phyloP scores from a whole-genome alignment of 2,113 vertebrate genomes.

The Aix galericulata region DNA sequence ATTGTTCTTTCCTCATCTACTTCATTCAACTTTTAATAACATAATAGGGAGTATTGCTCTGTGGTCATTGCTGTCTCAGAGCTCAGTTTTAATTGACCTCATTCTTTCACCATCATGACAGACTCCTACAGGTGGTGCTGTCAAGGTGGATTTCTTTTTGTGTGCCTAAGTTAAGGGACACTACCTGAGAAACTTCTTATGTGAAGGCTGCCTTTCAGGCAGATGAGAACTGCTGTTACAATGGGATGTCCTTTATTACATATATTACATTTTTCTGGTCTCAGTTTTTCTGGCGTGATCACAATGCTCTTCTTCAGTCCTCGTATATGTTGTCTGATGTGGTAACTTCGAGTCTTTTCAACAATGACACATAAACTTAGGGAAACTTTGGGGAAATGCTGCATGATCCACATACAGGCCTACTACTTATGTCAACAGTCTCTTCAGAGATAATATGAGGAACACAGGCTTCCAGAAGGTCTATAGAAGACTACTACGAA shows the following conservation, averaged over 20 bases:
- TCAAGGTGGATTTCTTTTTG: not conserved
- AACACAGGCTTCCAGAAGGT: not conserved
- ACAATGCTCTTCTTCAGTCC: not conserved
- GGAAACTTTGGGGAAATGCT: not conserved
- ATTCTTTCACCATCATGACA: not conserved
- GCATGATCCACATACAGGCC: not conserved
- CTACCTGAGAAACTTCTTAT: not conserved
- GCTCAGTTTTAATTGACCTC: not conserved
- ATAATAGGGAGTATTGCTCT: not conserved
- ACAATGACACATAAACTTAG: not conserved
- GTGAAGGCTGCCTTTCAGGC: not conserved
- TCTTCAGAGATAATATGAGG: not conserved
- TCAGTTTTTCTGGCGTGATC: not conserved
- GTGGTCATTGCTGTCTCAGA: not conserved
- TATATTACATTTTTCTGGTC: not conserved
- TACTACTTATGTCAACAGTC: not conserved
- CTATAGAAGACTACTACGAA: not conserved
- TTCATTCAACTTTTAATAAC: not conserved
- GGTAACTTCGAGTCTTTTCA: not conserved
- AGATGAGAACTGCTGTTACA: not conserved
- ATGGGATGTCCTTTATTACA: not conserved
- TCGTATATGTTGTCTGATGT: not conserved
- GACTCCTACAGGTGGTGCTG: not conserved
- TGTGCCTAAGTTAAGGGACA: not conserved
- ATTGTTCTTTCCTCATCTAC: not conserved